Base-by-base conservation (phyloP, 2,113 vertebrate species). In the Athene cunicularia region DNA sequence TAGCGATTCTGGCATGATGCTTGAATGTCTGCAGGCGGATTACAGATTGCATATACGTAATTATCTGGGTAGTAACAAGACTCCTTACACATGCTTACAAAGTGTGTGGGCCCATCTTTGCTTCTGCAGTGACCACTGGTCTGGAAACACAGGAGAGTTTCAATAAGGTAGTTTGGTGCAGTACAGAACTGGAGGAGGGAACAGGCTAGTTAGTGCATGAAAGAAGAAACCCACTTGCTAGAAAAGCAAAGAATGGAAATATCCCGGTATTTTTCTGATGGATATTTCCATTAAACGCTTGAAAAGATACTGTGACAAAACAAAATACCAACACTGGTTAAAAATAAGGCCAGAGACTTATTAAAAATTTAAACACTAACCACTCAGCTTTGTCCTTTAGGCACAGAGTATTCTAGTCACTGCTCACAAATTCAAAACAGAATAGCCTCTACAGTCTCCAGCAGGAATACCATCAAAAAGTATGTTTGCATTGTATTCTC, bases 61-160 rank as follows among this genome's bases (percentile, higher is more conserved):
- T 33, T 47, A 1, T 22, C 24, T 2, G 8, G 45, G n/a, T 35
- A 60, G 26, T 12, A 11, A 2, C 10, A 10, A 59, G 43, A 39
- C 14, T 39, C 33, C 30, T 21, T 32, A 32, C 9, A 10, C 14
- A 1, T 3, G 26, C 56, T 45, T 20, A 16, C 35, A 33, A 27
- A 18, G 8, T 0, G 9, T 8, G 35, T 5, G 28, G 53, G 33
- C 18, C 1, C 1, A 41, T 6, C 37, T 32, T 15, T 22, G 37
- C 50, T 45, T 30, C 77, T 39, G 45, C 66, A 35, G n/a, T 0
- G 1, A 24, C 39, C 45, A 17, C 3, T 49, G 37, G 45, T 53
- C 39, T 41, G 49, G 59, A 55, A 59, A 47, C 5, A 12, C 26
- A 32, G 49, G 7, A 37, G 12, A 33, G 37, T 53, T 58, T 66